Conservation (phyloP, 2,797 vertebrate genomes). For the Chrosomus eos region DNA sequence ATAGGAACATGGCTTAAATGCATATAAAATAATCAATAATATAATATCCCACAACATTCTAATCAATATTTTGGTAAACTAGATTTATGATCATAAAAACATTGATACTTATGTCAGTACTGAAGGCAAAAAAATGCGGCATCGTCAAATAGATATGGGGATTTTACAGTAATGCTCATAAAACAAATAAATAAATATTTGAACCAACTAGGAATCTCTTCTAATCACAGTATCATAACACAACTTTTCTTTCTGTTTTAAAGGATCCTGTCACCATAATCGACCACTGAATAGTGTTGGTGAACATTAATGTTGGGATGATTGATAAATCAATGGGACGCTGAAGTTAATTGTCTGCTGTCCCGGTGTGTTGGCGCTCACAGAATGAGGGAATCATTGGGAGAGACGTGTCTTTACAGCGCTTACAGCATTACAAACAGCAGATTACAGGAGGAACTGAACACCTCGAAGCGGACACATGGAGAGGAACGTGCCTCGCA, state of each 20-base stretch:
- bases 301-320: constrained; percentile 17
- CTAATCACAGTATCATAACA: neutral
- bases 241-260: neutral
- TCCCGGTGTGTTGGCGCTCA: constrained; percentile 1
- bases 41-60: neutral
- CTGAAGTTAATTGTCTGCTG: constrained; percentile 36
- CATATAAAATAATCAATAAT: neutral
- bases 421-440: constrained; percentile 46
- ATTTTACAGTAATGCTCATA: neutral
- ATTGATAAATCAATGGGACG: constrained; percentile 47
- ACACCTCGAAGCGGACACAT: constrained; percentile 4
- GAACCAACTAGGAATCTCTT: neutral
- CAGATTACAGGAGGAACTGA: constrained; percentile 44
- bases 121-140: too few relatives aligned
- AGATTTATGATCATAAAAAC: neutral
- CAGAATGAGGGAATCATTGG: constrained; percentile 5
- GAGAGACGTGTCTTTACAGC: constrained; percentile 26
- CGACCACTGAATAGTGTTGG: neutral
- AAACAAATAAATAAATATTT: neutral
- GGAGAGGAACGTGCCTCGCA: constrained; percentile 19
- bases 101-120: neutral
- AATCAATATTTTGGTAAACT: neutral
- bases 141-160: too few relatives aligned
- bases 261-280: constrained; percentile 22
- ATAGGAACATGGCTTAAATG: neutral